Evolutionary conservation across 1,140 invertebrate genomes (phyloP), one percentile per base, ranked within the genome.

Genomic region (Diabrotica virgifera): DNA sequence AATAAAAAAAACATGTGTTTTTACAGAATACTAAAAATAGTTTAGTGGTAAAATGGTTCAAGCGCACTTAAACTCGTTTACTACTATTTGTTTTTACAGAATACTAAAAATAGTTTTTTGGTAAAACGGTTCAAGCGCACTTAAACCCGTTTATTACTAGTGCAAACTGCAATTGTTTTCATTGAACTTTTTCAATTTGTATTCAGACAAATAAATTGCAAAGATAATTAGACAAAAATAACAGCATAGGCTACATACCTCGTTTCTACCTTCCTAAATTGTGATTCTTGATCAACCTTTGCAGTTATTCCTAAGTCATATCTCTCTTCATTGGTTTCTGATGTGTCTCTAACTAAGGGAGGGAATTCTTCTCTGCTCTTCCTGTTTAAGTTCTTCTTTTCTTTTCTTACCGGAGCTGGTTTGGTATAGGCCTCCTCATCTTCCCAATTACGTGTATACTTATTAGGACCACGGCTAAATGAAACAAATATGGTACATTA

Each of bases 361-460:
- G 74, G 74, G 62, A 74, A 76, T 58, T 76, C 74, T 68, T 75
- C 74, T 37, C 13, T 24, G 10, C 24, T 57, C 12, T 59, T 40
- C n/a, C 24, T 52, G 13, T 53, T 62, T 9, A 10, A 57, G 24
- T 13, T 50, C 9, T 62, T 65, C 61, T 65, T 69, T 52, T 12
- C 56, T 38, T 52, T 65, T 61, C 50, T 50, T 62, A 36, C 64
- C 64, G 61, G 63, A 70, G 67, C 61, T 67, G 74, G 79, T 73
- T 80, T 85, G 64, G 75, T 81, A 78, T 95, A 96, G 0, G 93
- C 93, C 75, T 92, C 90, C 77, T 93, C 92, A 76, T 95, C 93
- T 77, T 95, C 92, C 93, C 93, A 96, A 68, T 93, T 94, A 10
- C 93, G 83, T 0, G 90, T 93, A 76, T 96, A 96, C 77, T 95